Evolutionary conservation across 2,888 invertebrate species (phyloP).

Genomic region (Antitype chi): DNA sequence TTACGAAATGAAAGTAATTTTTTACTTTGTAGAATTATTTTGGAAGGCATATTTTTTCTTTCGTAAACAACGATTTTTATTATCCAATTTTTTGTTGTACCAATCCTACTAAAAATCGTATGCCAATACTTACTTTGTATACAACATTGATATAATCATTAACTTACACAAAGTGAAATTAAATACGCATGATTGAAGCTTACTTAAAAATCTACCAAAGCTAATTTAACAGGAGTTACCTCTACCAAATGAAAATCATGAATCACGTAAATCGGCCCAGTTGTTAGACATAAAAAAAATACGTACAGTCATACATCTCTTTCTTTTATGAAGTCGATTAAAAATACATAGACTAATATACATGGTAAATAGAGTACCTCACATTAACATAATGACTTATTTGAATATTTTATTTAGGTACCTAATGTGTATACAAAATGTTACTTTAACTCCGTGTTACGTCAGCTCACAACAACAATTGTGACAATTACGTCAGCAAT

Average conservation of each 20-base stretch:
- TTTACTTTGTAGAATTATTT: neutral
- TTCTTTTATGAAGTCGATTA: neutral
- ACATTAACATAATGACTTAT: slow-evolving; percentile 23
- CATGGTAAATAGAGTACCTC: neutral
- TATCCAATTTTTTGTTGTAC: neutral
- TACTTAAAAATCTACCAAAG: neutral
- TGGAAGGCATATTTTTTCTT: neutral
- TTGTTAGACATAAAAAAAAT: neutral
- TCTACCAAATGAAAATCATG: neutral
- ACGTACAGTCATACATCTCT: neutral
- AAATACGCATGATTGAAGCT: neutral
- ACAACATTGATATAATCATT: too few relatives aligned
- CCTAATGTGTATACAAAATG: neutral
- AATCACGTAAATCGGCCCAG: neutral
- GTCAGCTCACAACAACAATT: neutral
- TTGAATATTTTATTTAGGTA: neutral
- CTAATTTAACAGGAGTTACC: neutral
- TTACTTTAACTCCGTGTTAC: neutral
- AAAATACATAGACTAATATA: neutral
- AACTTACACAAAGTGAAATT: neutral
- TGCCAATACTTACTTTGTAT: neutral
- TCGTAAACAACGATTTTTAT: neutral
- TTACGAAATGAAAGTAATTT: neutral
- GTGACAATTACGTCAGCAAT: neutral
- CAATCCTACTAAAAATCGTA: neutral